phyloP scores from a whole-genome alignment of 2,797 vertebrate genomes.

The Benthosema pterotum region DNA sequence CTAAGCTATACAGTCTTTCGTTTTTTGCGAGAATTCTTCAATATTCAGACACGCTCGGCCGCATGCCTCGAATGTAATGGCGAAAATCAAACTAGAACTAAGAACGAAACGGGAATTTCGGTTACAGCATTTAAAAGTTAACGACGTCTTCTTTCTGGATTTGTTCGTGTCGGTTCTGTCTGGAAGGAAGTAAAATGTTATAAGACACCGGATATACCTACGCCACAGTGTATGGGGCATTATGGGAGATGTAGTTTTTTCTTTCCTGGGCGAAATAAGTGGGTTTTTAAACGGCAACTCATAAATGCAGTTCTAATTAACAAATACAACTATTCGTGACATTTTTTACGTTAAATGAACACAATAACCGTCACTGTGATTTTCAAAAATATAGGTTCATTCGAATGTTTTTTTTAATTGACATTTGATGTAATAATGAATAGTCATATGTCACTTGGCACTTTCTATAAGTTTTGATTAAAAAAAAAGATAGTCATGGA shows the following conservation, averaged over 20 bases:
- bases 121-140: constrained; percentile 55
- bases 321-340: no score
- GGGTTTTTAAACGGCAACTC: no score
- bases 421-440: no score
- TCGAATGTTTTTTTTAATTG: no score
- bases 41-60: constrained; percentile 24
- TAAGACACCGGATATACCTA: constrained; percentile 80
- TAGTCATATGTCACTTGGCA: no score
- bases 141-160: constrained; percentile 68
- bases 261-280: constrained; percentile 7
- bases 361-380: no score
- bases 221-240: constrained; percentile 26
- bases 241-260: constrained; percentile 66
- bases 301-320: no score
- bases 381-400: no score
- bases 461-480: no score
- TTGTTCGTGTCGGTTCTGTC: constrained; percentile 71
- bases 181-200: constrained; percentile 80
- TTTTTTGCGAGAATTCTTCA: constrained; percentile 40
- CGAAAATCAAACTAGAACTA: not conserved
- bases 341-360: no score
- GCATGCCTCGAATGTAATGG: constrained; percentile 43
- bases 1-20: constrained; percentile 48
- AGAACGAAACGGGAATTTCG: constrained; percentile 7
- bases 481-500: no score